Evolutionary conservation across 2,888 invertebrate species (phyloP), one percentile per base, ranked within the genome.

Genomic region (Corbicula japonica): DNA sequence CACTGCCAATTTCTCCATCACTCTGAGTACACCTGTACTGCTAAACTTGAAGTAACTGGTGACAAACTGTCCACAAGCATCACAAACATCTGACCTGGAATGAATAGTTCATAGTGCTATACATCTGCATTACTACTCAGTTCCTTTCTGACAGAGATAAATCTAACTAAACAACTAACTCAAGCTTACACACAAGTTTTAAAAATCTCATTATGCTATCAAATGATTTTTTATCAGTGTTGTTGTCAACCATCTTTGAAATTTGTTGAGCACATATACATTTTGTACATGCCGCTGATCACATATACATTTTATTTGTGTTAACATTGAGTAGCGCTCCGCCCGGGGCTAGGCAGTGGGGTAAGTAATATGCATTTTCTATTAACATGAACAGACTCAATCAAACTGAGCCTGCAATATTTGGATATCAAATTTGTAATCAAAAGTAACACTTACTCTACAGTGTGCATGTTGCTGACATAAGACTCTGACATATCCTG

Each of bases 1-100:
- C 23, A 83, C 61, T 0, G 86, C 70, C 10, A 87, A 54, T n/a
- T 76, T 75, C 65, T 85, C 87, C 61, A 88, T 61, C 3, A 85
- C 77, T 66, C 70, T 68, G 34, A 88, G 34, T 10, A 85, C 80
- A 46, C 84, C 80, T 3, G 69, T 52, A 26, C 75, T 52, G 69
- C 74, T 81, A 23, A 73, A 71, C 69, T 78, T 78, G 56, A 80
- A 58, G 61, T 82, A 83, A 8, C 28, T 75, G 2, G 61, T 60
- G 12, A 85, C 52, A 63, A 83, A 86, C 34, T 71, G 58, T 28
- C 56, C 50, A 44, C 74, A 61, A 23, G 69, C 50, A 15, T 10
- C 46, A 10, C 38, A 28, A 15, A 84, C 8, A 6, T 74, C 56
- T 1, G 63, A 60, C 32, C 84, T 84, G 71, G n/a, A 70, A 78